A percentile compares a stretch with the other conserved stretches of the same genome.
phyloP scores from a whole-genome alignment of 2,888 invertebrate species.

The Drosophila monieri region DNA sequence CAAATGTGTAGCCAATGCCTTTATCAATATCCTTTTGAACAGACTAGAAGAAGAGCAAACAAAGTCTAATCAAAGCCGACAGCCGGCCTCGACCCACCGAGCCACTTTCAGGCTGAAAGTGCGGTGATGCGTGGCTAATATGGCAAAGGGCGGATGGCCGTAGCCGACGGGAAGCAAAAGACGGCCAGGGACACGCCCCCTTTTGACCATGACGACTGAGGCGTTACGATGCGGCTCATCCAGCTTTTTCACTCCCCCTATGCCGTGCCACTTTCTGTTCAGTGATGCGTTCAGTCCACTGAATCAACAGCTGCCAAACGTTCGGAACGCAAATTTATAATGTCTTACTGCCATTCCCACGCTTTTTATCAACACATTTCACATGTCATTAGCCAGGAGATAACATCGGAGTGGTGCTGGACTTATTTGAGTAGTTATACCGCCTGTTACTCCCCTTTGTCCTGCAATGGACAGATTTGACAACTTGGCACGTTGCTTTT shows the following conservation, averaged over 20 bases:
- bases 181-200: slow-evolving; percentile 49
- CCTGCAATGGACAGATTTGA: slow-evolving; percentile 43
- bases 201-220: slow-evolving; percentile 61
- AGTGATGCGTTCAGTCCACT: slow-evolving; percentile 63
- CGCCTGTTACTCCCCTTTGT: slow-evolving; percentile 1
- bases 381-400: slow-evolving; percentile 62
- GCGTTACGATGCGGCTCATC: slow-evolving; percentile 36
- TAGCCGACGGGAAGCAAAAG: not conserved
- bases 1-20: slow-evolving; percentile 61
- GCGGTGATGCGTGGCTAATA: slow-evolving; percentile 73
- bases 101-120: slow-evolving; percentile 41
- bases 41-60: slow-evolving; percentile 31
- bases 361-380: slow-evolving; percentile 72
- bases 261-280: slow-evolving; percentile 48
- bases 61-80: slow-evolving; percentile 77
- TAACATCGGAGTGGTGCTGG: slow-evolving; percentile 9
- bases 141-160: slow-evolving; percentile 42
- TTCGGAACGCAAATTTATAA: slow-evolving; percentile 68
- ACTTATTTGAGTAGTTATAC: slow-evolving; percentile 2
- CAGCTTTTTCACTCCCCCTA: slow-evolving; percentile 29
- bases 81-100: slow-evolving; percentile 53
- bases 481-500: slow-evolving; percentile 41
- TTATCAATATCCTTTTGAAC: slow-evolving; percentile 75
- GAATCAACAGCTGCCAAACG: slow-evolving; percentile 73
- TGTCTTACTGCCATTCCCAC: slow-evolving; percentile 51